Evolutionary conservation across 2,797 vertebrate genomes (phyloP), one percentile per base, ranked within the genome.

Genomic region (Enteromius radiatus): DNA sequence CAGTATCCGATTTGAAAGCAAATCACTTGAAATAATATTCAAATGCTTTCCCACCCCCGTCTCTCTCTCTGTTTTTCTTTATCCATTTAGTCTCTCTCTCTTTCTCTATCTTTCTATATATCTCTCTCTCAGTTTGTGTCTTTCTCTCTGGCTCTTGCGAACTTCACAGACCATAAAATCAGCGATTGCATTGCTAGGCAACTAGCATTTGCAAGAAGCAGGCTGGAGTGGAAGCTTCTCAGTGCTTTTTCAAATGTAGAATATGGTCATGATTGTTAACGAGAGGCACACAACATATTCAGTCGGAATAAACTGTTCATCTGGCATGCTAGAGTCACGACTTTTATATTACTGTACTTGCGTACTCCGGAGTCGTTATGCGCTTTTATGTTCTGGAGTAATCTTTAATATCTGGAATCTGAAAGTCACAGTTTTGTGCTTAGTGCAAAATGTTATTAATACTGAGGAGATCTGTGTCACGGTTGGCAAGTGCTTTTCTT

Each of bases 151-250:
- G 80, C 79, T 83, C 82, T 81, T 85, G 75, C 64, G 23, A 93
- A 92, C 91, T 90, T 93, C 92, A 92, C 90, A 91, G 91, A 93
- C 91, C 92, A 93, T 92, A 93, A 93, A 95, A 94, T 93, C 92
- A 91, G 89, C 91, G 89, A 94, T 92, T 92, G 92, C 93, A 95
- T 95, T 95, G 95, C 94, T 95, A 95, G 94, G 95, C 94, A 95
- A 95, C 94, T 93, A 94, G 92, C 93, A 91, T 92, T 92, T 89
- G 92, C 90, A 91, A 90, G 90, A 89, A 91, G 91, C 91, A 84
- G 89, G 86, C 78, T 79, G 41, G 78, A 84, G 77, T 84, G 70
- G 79, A 84, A 88, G 81, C 65, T 80, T 84, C 64, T 82, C 64
- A 41, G 67, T 84, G 82, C 67, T 70, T 61, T 84, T 75, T 80